Conservation (phyloP, 2,113 vertebrate species). For the Piprites chloris region DNA sequence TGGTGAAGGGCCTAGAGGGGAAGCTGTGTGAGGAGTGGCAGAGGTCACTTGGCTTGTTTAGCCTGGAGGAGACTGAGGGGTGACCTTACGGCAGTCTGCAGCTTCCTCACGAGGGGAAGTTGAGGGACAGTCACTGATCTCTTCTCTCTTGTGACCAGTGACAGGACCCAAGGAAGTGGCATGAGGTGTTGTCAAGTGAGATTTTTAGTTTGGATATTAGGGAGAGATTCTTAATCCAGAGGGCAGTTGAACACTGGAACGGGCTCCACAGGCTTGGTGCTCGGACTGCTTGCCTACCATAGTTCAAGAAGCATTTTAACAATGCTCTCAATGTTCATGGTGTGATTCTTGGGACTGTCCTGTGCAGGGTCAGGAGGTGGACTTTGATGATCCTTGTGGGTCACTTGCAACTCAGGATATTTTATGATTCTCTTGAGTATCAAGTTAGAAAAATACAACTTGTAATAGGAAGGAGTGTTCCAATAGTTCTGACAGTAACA, state of each 20-base stretch:
- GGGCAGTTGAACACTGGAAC: neutral
- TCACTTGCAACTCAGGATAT: neutral
- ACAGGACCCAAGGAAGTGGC: neutral
- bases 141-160: no score
- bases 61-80: neutral
- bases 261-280: neutral
- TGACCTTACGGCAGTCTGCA: neutral
- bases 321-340: rapidly evolving
- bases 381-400: neutral
- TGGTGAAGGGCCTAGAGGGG: neutral
- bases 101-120: neutral
- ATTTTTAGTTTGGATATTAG: neutral
- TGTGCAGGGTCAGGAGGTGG: neutral
- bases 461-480: neutral
- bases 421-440: neutral
- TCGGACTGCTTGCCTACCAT: neutral
- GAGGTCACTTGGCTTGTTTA: neutral
- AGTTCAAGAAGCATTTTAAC: neutral
- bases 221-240: neutral
- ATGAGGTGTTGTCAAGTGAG: neutral
- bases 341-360: neutral
- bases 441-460: neutral
- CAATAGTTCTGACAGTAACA: neutral
- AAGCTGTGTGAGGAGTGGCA: neutral
- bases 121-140: neutral